Base-by-base conservation (phyloP, 2,888 invertebrate species). In the Beris morrisii region DNA sequence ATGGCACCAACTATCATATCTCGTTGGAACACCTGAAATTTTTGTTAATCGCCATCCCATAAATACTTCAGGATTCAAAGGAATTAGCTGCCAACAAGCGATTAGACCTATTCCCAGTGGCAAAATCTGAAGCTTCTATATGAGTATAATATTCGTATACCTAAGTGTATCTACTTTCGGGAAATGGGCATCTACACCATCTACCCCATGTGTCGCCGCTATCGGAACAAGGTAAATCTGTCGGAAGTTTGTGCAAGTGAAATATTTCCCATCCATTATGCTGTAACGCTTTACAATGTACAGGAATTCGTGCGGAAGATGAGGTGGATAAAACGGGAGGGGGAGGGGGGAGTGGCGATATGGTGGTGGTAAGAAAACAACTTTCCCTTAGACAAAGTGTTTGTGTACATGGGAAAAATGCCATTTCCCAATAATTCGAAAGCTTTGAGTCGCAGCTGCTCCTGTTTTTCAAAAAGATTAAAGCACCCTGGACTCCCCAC, bases 401-500 rank as follows among this genome's bases (percentile, higher is more conserved):
- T 65, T 65, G 65, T 68, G 59, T 57, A 58, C 64, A 68, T 65
- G 65, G 65, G 68, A 65, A 68, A 68, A 68, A 61, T 65, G 65
- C 55, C 56, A 65, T 68, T 68, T 73, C 71, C 73, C 73, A 73
- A 74, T 73, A 73, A 73, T 74, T 74, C 74, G 73, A 72, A 73
- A 73, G 74, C 73, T 73, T 73, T 73, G 66, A 70, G 69, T 55
- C 72, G 74, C 79, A 79, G 78, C 78, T 79, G 79, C 74, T 75
- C 75, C 75, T 75, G 75, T 75, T 76, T 75, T 77, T 74, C 78
- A 77, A 78, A 77, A 75, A 77, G 78, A 80, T 79, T 79, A 80
- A 79, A 80, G 77, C 77, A 76, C 75, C 78, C 74, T 77, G 73
- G 75, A 75, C 73, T 73, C 73, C 74, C 61, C 50, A 32, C 50